Conservation (phyloP, 2,797 vertebrate species). For the Pseudotriccus pelzelni region DNA sequence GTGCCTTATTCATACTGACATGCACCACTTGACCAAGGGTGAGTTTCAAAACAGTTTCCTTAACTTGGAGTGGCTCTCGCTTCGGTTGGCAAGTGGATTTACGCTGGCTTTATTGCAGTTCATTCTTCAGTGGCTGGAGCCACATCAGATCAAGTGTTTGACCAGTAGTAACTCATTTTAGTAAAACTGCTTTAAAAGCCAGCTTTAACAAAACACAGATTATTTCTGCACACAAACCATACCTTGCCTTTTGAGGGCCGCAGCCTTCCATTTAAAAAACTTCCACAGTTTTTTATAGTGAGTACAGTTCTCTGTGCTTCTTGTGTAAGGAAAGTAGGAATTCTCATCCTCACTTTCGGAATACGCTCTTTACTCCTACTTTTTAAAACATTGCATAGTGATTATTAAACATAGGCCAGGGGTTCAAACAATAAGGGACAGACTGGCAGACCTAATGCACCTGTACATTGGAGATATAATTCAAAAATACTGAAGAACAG, state of each 20-base stretch:
- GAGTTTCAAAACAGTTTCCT: not conserved
- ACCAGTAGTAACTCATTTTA: not conserved
- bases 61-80: not conserved
- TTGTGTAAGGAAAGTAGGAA: not conserved
- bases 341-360: not conserved
- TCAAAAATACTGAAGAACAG: not conserved
- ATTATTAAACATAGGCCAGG: not conserved
- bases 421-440: not conserved
- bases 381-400: not conserved
- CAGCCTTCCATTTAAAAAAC: not conserved
- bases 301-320: not conserved
- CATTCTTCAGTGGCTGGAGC: not conserved
- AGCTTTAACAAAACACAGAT: not conserved
- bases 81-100: rapidly evolving
- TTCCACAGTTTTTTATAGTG: not conserved
- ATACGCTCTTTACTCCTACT: not conserved
- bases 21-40: not conserved
- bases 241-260: not conserved
- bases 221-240: not conserved
- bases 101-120: not conserved
- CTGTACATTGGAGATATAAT: not conserved
- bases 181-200: not conserved
- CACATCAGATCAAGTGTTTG: not conserved
- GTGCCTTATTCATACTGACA: rapidly evolving
- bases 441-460: not conserved